A percentile compares a stretch with the other conserved stretches of the same genome.
These are phyloP conservation scores for Athene cunicularia DNA, from an alignment of 2,113 vertebrate genomes.

Conservation along the genomic window DNA sequence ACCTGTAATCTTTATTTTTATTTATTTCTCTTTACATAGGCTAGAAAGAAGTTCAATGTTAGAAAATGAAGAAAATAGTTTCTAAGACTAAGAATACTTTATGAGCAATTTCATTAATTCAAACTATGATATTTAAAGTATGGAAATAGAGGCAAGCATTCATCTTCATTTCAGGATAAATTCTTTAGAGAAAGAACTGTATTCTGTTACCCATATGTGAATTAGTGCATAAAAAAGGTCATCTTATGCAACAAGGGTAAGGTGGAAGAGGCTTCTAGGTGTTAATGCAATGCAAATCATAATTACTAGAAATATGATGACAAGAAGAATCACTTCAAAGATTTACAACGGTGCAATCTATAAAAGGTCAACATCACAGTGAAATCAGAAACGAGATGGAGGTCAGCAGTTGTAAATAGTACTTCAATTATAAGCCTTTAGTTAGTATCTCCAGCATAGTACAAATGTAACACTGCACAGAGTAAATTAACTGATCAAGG, in stretches of 20 bases:
- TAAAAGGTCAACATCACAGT: constrained; percentile 55
- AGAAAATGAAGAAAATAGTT: background rate
- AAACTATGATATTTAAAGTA: background rate
- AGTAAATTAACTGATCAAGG: constrained; percentile 70
- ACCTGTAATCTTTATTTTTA: background rate
- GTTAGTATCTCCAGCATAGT: constrained; percentile 49
- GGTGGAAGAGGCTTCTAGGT: constrained; percentile 26
- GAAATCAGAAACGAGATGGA: constrained; percentile 38
- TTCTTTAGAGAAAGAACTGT: background rate
- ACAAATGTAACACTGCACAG: constrained; percentile 47
- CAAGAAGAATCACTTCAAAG: constrained; percentile 44
- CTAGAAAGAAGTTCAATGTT: background rate
- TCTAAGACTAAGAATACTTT: background rate
- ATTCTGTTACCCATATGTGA: background rate
- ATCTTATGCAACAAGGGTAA: constrained; percentile 36
- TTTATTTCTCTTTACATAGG: background rate
- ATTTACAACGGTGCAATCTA: constrained; percentile 50
- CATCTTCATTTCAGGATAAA: background rate
- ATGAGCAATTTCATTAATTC: background rate
- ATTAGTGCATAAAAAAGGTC: constrained; percentile 26
- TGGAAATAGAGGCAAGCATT: background rate
- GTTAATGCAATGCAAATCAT: constrained; percentile 55
- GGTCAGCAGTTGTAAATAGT: constrained; percentile 52
- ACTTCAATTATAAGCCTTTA: constrained; percentile 53
- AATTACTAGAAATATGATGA: constrained; percentile 58